Base-by-base conservation (phyloP, 2,113 vertebrate species). In the Sinocyclocheilus rhinocerous region DNA sequence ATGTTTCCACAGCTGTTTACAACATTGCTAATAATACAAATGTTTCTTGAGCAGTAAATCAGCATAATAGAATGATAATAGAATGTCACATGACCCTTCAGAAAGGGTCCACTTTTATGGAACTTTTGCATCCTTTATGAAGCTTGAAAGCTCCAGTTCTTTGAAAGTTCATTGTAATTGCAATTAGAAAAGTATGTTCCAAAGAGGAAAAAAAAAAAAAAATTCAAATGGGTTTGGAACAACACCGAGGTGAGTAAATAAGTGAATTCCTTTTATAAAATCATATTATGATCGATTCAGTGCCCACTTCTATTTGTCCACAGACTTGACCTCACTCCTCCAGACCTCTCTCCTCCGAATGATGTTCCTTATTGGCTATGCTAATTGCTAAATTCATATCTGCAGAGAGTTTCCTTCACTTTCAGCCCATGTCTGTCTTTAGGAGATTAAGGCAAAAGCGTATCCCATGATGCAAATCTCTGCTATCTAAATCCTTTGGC, bases 311-410 rank as follows among this genome's bases (percentile, higher is more conserved):
- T 26, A 55, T 33, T 77, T 48, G 42, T 91, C 83, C 82, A 42
- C 42, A 76, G 65, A 83, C 50, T 55, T 77, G 89, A 89, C 85
- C 80, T 72, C 26, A 90, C 90, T 90, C 89, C 76, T 91, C 87
- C 88, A 85, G 90, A 89, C 15, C 42, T 87, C 80, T 45, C 82
- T 84, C 67, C 87, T 90, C 87, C 3, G 33, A 81, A 88, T 79
- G 75, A 86, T 77, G n/a, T 61, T 50, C 89, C 92, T 90, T 92
- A 92, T 93, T 95, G 95, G 88, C 86, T 90, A 91, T 93, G 93
- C 92, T 95, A 95, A 95, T 94, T 94, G 93, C 83, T 89, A 76
- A 93, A 92, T 91, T 93, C 90, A 88, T 91, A 92, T 94, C 92
- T 92, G 88, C 88, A 72, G 83, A 92, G 92, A 94, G 89, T 84